phyloP scores from a whole-genome alignment of 1,140 invertebrate species.

The Pseudomyrmex concolor region DNA sequence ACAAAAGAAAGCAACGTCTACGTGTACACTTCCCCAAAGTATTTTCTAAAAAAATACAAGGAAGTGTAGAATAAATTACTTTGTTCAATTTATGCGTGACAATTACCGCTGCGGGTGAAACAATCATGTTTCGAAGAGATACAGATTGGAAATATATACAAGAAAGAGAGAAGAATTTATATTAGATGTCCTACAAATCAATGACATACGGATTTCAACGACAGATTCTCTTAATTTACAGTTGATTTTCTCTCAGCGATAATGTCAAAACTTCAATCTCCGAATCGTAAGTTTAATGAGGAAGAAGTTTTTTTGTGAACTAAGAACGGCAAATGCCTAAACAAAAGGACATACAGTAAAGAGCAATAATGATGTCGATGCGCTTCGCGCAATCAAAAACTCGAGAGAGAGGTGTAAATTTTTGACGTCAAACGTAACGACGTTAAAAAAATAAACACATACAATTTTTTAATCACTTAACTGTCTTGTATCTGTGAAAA shows the following conservation, averaged over 20 bases:
- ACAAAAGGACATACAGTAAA: no score
- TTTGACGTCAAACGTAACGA: no score
- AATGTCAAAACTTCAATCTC: background rate
- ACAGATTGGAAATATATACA: no score
- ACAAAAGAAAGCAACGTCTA: background rate
- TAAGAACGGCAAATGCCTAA: background rate
- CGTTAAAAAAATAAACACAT: no score
- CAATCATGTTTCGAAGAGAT: constrained; percentile 20
- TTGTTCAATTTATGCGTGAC: background rate
- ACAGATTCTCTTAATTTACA: background rate
- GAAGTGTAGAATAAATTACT: constrained; percentile 10
- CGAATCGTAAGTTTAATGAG: background rate
- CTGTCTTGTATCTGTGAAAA: no score
- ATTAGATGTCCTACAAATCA: background rate
- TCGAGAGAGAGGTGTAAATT: no score
- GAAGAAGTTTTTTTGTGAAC: background rate
- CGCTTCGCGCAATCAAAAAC: no score
- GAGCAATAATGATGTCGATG: no score
- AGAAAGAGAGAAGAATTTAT: constrained; percentile 30
- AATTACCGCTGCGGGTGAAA: constrained; percentile 9
- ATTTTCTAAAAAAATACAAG: constrained; percentile 30
- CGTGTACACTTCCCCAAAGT: constrained; percentile 10
- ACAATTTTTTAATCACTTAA: no score
- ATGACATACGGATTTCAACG: background rate
- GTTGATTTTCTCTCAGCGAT: background rate